A percentile compares a stretch with the other conserved stretches of the same genome.
phyloP scores from a whole-genome alignment of 2,797 vertebrate genomes.

The Urophycis tenuis region DNA sequence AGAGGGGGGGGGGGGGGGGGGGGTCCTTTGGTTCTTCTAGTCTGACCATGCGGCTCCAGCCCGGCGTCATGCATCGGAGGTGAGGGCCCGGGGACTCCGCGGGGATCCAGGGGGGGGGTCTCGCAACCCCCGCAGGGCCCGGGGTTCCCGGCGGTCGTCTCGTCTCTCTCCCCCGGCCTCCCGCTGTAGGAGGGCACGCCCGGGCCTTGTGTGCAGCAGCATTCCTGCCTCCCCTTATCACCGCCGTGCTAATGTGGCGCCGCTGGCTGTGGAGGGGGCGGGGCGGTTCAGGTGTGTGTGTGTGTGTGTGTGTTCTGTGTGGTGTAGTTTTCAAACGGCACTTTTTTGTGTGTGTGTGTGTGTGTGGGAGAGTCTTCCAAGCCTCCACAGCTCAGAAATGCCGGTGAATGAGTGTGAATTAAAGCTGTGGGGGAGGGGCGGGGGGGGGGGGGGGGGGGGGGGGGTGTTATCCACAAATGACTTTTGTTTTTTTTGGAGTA shows the following conservation, averaged over 20 bases:
- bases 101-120: no score
- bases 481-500: constrained; percentile 58
- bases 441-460: not conserved
- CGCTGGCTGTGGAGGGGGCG: not conserved
- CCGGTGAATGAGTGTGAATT: constrained; percentile 44
- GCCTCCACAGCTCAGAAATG: not conserved
- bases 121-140: not conserved
- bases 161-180: not conserved
- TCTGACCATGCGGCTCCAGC: not conserved
- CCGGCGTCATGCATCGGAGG: no score
- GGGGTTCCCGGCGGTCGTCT: not conserved
- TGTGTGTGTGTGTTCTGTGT: constrained; percentile 8
- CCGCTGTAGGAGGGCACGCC: not conserved
- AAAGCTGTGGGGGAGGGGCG: constrained; percentile 29
- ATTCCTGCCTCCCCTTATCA: not conserved
- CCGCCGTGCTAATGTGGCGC: not conserved
- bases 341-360: not conserved
- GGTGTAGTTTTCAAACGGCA: not conserved
- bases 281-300: constrained; percentile 16
- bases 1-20: not conserved
- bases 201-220: not conserved
- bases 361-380: constrained; percentile 21
- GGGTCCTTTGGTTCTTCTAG: not conserved
- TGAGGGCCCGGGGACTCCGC: no score
- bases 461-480: constrained; percentile 53